Base-by-base conservation (phyloP, 1,140 invertebrate species). In the Zaprionus vittiger region DNA sequence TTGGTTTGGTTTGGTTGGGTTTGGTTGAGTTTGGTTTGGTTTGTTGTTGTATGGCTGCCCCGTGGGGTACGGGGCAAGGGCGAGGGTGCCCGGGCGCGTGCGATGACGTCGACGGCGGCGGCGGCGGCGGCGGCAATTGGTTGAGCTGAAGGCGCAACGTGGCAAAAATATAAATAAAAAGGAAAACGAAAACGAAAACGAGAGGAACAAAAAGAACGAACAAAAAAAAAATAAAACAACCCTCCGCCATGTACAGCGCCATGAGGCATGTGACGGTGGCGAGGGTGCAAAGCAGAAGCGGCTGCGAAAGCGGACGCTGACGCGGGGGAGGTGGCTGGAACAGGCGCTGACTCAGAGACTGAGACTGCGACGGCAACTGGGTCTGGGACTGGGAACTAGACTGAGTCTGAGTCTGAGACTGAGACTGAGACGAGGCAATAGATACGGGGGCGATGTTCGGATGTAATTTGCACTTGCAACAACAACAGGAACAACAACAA, bases 101-200 rank as follows among this genome's bases (percentile, higher is more conserved):
- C 69, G 61, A 64, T 63, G 67, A 76, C 64, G 73, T 62, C 73
- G 54, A 47, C 60, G 54, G 34, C 60, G 34, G 52, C 54, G 52
- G 52, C 60, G 54, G 34, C 60, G 34, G 52, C 54, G 52, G 52
- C 63, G 83, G 83, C 80, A 83, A 89, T 81, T 87, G 84, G 84
- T 87, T 87, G 81, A 89, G 67, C 83, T 76, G 67, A 89, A 82
- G 75, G 78, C 81, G 59, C 82, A 80, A 67, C 64, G 73, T 70
- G 73, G 73, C 62, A 55, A 79, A 79, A 70, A 62, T 74, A 70
- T 70, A 70, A 70, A 70, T 71, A 76, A 76, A 66, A 62, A 59
- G 44, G 28, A 72, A 66, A 63, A 76, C 34, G 64, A 68, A 61
- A 74, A 68, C n/a, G 31, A 41, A 68, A 64, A 68, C 22, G n/a